Base-by-base conservation (phyloP, 2,888 invertebrate species). In the Polia nebulosa region DNA sequence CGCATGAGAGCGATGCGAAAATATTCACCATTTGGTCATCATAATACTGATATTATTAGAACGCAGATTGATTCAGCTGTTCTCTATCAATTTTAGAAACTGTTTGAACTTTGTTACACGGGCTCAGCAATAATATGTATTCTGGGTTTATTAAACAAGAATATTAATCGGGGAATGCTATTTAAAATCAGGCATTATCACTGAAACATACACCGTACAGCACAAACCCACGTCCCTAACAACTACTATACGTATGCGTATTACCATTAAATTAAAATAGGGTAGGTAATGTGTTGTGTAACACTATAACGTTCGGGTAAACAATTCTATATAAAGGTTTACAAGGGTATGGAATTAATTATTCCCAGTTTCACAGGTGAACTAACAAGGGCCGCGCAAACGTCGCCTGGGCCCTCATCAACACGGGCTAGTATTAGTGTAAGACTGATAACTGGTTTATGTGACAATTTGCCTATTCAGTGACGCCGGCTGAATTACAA, bases 321-420 rank as follows among this genome's bases (percentile, higher is more conserved):
- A 82, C 84, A 81, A 58, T 81, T 79, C 82, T 81, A 79, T 81
- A 70, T 81, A 77, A 81, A 82, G 81, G 82, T 82, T 83, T 83
- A 82, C 82, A 81, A 66, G 82, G 79, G 82, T 81, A 81, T 83
- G 70, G 82, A 86, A 89, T 88, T 86, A 88, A 88, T 89, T 85
- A 88, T 86, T 85, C 76, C 69, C 81, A 84, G 87, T 87, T 87
- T 85, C 88, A 82, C 89, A 89, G 89, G 90, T 90, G 89, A 86
- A 85, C 86, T 84, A 88, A 87, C 87, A 87, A 78, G 81, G 82
- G 83, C 79, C 68, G 77, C 62, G 83, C 82, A 81, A 84, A 82
- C 79, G 85, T 75, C 78, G 58, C 44, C 57, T 29, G 51, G 75
- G 78, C 83, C 83, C 80, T 80, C 83, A 81, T 85, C 86, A 88